These are phyloP conservation scores for Phrynosoma blainvillii DNA, from an alignment of 2,113 vertebrate genomes.

Conservation along the genomic window DNA sequence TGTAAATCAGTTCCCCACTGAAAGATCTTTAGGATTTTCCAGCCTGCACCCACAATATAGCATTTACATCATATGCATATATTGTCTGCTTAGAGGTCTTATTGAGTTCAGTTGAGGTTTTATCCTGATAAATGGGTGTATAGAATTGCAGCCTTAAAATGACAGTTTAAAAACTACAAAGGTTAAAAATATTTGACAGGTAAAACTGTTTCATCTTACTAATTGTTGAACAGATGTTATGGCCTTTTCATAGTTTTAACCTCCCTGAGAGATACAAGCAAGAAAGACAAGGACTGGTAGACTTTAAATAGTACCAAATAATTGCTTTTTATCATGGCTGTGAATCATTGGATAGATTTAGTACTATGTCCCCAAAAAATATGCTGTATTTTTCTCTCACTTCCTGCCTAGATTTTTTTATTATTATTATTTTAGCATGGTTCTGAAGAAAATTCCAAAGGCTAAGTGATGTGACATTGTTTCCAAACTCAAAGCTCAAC, in stretches of 20 bases:
- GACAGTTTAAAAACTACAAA: conserved; percentile 67
- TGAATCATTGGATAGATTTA: conserved; percentile 67
- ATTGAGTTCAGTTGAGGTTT: background rate
- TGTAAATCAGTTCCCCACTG: conserved; percentile 70
- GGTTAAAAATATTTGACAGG: conserved; percentile 73
- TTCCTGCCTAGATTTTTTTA: conserved; percentile 28
- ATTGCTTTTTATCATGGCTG: conserved; percentile 38
- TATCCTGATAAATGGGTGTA: background rate
- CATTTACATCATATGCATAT: conserved; percentile 19
- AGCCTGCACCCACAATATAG: conserved; percentile 51
- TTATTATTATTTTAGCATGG: background rate
- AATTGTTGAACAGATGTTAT: conserved; percentile 69
- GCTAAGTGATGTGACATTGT: background rate
- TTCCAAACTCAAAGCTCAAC: rapidly evolving
- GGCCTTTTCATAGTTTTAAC: conserved; percentile 67
- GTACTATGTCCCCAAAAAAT: conserved; percentile 42
- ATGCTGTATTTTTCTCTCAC: conserved; percentile 39
- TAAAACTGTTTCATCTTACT: conserved; percentile 67
- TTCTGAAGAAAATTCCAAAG: background rate
- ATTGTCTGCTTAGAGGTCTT: too few species aligned
- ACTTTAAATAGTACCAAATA: conserved; percentile 63
- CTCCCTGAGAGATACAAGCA: conserved; percentile 44
- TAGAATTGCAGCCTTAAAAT: conserved; percentile 1
- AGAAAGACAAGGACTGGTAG: conserved; percentile 41
- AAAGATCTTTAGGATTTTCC: conserved; percentile 61